Evolutionary conservation across 1,140 invertebrate genomes (phyloP).

Genomic region (Drosophila orosa): DNA sequence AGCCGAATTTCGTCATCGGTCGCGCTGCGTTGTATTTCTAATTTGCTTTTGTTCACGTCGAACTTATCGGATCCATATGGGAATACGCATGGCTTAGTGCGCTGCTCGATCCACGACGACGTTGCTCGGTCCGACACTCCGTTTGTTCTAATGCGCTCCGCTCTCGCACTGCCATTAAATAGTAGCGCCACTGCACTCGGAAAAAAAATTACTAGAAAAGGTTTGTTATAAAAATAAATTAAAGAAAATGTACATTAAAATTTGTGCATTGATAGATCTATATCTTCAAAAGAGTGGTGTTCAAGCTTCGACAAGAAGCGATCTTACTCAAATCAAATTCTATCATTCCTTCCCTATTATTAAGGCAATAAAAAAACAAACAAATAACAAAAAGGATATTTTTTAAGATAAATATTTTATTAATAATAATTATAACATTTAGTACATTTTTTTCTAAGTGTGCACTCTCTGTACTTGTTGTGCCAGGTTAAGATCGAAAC

Average conservation of each 20-base stretch:
- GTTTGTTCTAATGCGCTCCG: conserved; percentile 43
- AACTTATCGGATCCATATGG: conserved; percentile 23
- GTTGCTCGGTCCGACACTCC: conserved; percentile 18
- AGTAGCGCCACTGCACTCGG: conserved; percentile 1
- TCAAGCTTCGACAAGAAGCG: too few species aligned
- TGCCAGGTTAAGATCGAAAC: conserved; percentile 40
- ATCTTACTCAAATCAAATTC: too few species aligned
- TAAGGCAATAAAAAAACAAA: too few species aligned
- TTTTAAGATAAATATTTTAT: too few species aligned
- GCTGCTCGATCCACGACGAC: conserved; percentile 5
- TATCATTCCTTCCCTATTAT: too few species aligned
- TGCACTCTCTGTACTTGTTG: conserved; percentile 16
- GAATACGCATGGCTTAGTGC: conserved; percentile 5
- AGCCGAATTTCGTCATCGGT: conserved; percentile 28
- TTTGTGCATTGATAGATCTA: background rate
- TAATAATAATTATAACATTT: too few species aligned
- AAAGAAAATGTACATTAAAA: too few species aligned
- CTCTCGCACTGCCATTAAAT: conserved; percentile 17
- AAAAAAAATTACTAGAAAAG: background rate
- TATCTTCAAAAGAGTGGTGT: too few species aligned
- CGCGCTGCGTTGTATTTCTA: conserved; percentile 1
- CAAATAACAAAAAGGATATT: too few species aligned
- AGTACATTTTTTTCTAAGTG: background rate
- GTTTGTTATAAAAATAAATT: too few species aligned
- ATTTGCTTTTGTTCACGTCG: background rate